phyloP scores from a whole-genome alignment of 2,797 vertebrate species.

The Tenualosa ilisha region DNA sequence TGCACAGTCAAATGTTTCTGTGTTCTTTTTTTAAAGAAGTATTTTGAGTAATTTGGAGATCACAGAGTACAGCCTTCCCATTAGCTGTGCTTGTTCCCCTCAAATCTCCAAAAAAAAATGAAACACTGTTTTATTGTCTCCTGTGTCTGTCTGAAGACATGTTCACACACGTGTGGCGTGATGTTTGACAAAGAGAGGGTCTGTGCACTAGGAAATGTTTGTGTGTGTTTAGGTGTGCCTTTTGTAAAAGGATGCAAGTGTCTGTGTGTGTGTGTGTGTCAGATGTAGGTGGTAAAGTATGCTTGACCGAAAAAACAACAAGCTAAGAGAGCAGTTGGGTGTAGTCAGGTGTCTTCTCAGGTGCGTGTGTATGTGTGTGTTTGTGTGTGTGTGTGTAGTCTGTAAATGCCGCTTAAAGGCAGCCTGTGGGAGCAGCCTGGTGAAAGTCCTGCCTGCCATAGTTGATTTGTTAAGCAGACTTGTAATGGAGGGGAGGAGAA shows the following conservation, averaged over 20 bases:
- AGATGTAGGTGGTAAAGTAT: background rate
- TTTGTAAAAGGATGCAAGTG: conserved; percentile 9
- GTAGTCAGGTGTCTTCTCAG: background rate
- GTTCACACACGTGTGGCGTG: conserved; percentile 32
- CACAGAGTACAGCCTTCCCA: background rate
- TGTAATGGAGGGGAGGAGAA: conserved; percentile 45
- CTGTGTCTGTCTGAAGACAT: background rate
- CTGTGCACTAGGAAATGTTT: background rate
- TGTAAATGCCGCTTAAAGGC: conserved; percentile 39
- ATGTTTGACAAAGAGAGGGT: conserved; percentile 13
- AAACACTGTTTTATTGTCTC: conserved; percentile 37
- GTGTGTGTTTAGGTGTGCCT: conserved; percentile 34
- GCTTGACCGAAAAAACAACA: conserved; percentile 26
- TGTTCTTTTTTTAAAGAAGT: background rate
- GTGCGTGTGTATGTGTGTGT: background rate
- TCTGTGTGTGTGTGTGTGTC: conserved; percentile 6
- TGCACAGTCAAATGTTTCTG: background rate
- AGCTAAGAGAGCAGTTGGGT: background rate
- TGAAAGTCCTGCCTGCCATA: conserved; percentile 44
- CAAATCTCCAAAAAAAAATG: conserved; percentile 15
- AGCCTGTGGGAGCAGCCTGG: conserved; percentile 54
- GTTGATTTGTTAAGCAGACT: conserved; percentile 50
- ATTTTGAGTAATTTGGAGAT: background rate
- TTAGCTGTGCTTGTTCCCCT: background rate
- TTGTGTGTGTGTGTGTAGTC: conserved; percentile 21